These are phyloP conservation scores for Melieria omissa DNA, from an alignment of 2,888 invertebrate species.

Conservation along the genomic window DNA sequence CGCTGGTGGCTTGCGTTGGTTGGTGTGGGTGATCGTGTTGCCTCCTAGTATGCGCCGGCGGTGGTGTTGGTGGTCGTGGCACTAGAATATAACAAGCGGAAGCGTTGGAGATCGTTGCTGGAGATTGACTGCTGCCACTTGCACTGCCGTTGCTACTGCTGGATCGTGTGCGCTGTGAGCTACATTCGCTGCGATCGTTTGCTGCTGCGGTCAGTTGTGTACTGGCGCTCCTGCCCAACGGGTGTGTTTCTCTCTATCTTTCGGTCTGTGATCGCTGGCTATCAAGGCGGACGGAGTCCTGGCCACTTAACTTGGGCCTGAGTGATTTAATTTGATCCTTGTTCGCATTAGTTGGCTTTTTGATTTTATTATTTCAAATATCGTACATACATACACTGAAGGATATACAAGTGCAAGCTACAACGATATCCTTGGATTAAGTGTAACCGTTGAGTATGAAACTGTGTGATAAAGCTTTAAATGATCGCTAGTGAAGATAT, in stretches of 20 bases:
- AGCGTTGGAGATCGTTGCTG: constrained; percentile 28
- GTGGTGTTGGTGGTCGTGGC: constrained; percentile 5
- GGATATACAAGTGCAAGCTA: not conserved
- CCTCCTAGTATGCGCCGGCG: not conserved
- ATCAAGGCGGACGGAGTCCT: not conserved
- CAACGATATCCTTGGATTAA: not conserved
- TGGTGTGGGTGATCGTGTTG: constrained; percentile 19
- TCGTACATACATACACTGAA: not conserved
- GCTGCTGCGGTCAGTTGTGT: constrained; percentile 62
- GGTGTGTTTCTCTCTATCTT: constrained; percentile 51
- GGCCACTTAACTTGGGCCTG: too few relatives aligned
- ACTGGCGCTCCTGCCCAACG: constrained; percentile 61
- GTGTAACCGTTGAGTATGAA: too few relatives aligned
- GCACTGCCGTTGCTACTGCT: constrained; percentile 41
- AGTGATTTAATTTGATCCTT: not conserved
- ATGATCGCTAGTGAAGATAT: too few relatives aligned
- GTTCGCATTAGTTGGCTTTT: constrained; percentile 9
- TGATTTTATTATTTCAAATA: constrained; percentile 5
- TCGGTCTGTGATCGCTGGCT: constrained; percentile 19
- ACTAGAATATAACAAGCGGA: constrained; percentile 9
- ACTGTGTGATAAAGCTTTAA: too few relatives aligned
- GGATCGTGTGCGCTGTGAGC: constrained; percentile 39
- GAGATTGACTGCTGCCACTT: constrained; percentile 36
- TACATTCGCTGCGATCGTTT: constrained; percentile 52
- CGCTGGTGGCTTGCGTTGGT: too few relatives aligned